Percentiles rank a stretch among this genome's conserved stretches.
Conservation (phyloP, 1,140 invertebrate genomes). For the Cyclargus thomasi region DNA sequence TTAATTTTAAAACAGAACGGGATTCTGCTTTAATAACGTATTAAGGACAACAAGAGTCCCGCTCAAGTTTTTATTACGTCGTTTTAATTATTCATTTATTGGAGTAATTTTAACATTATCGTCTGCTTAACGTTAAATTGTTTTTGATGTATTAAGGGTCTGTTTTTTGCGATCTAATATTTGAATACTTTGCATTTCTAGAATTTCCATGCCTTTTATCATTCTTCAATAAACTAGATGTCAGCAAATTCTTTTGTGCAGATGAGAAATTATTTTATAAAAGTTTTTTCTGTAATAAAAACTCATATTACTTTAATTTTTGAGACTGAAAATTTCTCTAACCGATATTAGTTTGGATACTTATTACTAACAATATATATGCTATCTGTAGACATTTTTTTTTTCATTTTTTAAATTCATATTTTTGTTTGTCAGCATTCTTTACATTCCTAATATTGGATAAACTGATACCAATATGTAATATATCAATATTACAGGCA, state of each 20-base stretch:
- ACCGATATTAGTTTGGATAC: too few species aligned
- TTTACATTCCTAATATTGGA: too few species aligned
- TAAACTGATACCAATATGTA: too few species aligned
- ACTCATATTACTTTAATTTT: too few species aligned
- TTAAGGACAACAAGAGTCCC: not conserved
- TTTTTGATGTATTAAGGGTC: not conserved
- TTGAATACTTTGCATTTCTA: too few species aligned
- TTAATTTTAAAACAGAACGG: conserved; percentile 21
- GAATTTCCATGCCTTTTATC: too few species aligned
- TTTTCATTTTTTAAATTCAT: too few species aligned
- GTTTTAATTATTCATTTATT: not conserved
- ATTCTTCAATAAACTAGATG: not conserved
- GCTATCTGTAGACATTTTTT: too few species aligned
- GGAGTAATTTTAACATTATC: not conserved
- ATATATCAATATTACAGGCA: not conserved
- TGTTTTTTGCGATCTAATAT: not conserved
- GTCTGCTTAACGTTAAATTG: not conserved
- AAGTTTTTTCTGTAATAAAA: too few species aligned
- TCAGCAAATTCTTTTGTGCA: not conserved
- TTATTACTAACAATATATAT: too few species aligned
- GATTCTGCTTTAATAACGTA: conserved; percentile 18
- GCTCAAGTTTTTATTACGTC: conserved; percentile 1
- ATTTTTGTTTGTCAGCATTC: too few species aligned
- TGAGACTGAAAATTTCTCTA: too few species aligned
- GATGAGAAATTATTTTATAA: not conserved